Evolutionary conservation across 2,113 vertebrate species (phyloP).

Genomic region (Pleuronectes platessa): DNA sequence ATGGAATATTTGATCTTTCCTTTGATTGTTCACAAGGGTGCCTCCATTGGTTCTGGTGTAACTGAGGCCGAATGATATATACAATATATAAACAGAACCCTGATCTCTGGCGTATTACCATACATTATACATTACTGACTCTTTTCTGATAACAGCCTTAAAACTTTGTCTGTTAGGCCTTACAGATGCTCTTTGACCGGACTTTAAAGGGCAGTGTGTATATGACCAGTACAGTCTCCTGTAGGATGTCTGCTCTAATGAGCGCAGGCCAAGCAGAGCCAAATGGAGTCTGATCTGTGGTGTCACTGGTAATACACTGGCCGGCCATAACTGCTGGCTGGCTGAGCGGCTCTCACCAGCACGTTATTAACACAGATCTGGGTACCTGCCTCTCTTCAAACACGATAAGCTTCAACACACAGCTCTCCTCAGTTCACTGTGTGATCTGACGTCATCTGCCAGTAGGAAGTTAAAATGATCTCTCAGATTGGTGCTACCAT

Average conservation of each 20-base stretch:
- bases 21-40: conserved; percentile 13
- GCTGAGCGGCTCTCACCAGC: conserved; percentile 52
- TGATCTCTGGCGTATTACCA: conserved; percentile 3
- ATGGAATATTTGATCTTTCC: conserved; percentile 35
- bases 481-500: conserved; percentile 1
- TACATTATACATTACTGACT: conserved; percentile 10
- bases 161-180: conserved; percentile 23
- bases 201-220: conserved; percentile 52
- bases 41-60: conserved; percentile 2
- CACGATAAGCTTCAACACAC: conserved; percentile 56
- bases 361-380: conserved; percentile 70
- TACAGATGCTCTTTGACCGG: conserved; percentile 49
- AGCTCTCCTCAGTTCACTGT: conserved; percentile 29
- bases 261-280: conserved; percentile 41
- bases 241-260: conserved; percentile 65
- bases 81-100: conserved; percentile 1
- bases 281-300: conserved; percentile 61
- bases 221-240: conserved; percentile 54
- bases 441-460: conserved; percentile 30
- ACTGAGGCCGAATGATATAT: neutral
- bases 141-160: conserved; percentile 12
- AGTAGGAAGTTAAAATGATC: conserved; percentile 54
- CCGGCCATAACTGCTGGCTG: conserved; percentile 51
- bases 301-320: conserved; percentile 67
- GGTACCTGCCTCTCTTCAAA: conserved; percentile 69